phyloP scores from a whole-genome alignment of 2,888 invertebrate genomes.

The Pogonocherus hispidulus region DNA sequence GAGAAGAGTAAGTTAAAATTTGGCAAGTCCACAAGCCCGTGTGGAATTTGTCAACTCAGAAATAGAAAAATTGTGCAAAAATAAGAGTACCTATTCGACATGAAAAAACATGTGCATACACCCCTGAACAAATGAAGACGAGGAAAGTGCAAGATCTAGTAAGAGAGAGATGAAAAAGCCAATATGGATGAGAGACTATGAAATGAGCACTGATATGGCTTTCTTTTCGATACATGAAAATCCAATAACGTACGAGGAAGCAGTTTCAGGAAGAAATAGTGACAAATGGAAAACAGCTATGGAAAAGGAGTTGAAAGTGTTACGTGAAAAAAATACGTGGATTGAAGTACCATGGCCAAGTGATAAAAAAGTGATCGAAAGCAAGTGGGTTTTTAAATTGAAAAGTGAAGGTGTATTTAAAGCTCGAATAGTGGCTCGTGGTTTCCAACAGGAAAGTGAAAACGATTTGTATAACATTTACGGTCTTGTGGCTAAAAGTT shows the following conservation, averaged over 20 bases:
- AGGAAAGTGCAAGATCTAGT: not conserved
- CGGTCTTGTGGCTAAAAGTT: not conserved
- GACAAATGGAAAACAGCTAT: not conserved
- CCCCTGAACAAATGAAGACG: too few species aligned
- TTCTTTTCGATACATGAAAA: not conserved
- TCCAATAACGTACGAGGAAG: constrained; percentile 4
- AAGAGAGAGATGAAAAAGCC: not conserved
- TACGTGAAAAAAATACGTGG: not conserved
- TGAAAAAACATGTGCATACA: constrained; percentile 52
- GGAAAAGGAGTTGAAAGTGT: not conserved
- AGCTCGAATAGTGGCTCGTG: not conserved
- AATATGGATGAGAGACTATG: not conserved
- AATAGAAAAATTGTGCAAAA: constrained; percentile 46
- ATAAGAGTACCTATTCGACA: constrained; percentile 60
- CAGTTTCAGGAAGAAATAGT: not conserved
- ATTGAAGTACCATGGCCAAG: too few species aligned
- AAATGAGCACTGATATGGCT: not conserved
- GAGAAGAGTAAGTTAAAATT: too few species aligned
- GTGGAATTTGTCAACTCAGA: too few species aligned
- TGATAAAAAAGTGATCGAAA: not conserved
- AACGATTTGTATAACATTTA: not conserved
- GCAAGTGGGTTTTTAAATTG: not conserved
- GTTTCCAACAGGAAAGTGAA: constrained; percentile 5
- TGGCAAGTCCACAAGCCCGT: too few species aligned
- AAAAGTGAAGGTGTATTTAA: not conserved